Base-by-base conservation (phyloP, 2,888 invertebrate genomes). In the Euzophera pinguis region DNA sequence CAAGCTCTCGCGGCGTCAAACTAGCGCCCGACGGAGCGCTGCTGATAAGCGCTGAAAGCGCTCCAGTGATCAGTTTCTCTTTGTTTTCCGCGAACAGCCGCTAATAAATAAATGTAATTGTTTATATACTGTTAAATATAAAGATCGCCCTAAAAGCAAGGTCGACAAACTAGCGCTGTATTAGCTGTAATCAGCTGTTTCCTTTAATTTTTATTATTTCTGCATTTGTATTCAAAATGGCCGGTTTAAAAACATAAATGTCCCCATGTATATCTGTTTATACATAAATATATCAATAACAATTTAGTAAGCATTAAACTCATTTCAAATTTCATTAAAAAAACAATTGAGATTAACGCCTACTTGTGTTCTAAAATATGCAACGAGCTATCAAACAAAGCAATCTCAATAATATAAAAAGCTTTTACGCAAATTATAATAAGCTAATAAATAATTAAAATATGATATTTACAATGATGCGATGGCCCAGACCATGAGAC, bases 21-120 rank as follows among this genome's bases (percentile, higher is more conserved):
- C 80, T 90, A 35, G 90, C 65, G n/a, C 76, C 75, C 0, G 82
- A 62, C 0, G 81, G 61, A 1, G 78, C 71, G 22, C 84, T 80
- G 56, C 69, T 73, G 64, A 90, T 80, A 29, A 99, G 90, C 0
- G 97, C 93, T 66, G 94, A 94, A 60, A 99, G 81, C n/a, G 98
- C 98, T 32, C 94, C 95, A 34, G 96, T 94, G 63, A 99, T 99
- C 62, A 99, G 86, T 84, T 98, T 98, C 84, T 99, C 99, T 79
- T 99, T 99, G 87, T 99, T 99, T 88, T 99, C 97, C 7, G 98
- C 95, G 91, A 99, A 99, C 60, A 99, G 92, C 58, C 98, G 96
- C 98, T 98, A 89, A 34, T 91, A 17, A 7, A 9, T 12, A 14
- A 37, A 9, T 8, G 6, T 3, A n/a, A 32, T 39, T 9, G n/a